A percentile compares a stretch with the other conserved stretches of the same genome.
phyloP scores from a whole-genome alignment of 1,140 invertebrate genomes.

The Leguminivora glycinivorella region DNA sequence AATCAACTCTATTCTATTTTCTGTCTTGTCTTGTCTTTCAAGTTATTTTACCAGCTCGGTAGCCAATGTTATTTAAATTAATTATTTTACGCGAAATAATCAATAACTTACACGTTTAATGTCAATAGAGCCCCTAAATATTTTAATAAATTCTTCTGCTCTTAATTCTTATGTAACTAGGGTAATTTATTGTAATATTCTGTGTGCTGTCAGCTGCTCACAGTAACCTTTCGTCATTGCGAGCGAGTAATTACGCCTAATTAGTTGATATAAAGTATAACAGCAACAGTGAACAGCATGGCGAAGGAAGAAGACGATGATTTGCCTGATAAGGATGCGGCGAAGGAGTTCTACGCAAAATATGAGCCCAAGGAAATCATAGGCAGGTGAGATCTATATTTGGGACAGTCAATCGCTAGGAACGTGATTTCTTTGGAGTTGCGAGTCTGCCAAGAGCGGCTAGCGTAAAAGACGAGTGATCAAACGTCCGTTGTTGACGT shows the following conservation, averaged over 20 bases:
- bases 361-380: constrained; percentile 99
- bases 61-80: constrained; percentile 17
- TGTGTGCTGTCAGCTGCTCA: constrained; percentile 42
- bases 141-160: not conserved
- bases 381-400: constrained; percentile 87
- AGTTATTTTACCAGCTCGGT: not conserved
- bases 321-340: constrained; percentile 92
- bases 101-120: not conserved
- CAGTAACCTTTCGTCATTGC: constrained; percentile 75
- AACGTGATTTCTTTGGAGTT: constrained; percentile 36
- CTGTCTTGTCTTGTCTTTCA: not conserved
- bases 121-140: not conserved
- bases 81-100: not conserved
- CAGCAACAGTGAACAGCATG: constrained; percentile 77
- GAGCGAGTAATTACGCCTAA: constrained; percentile 49
- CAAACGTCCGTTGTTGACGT: not conserved
- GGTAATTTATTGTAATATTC: constrained; percentile 22
- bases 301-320: constrained; percentile 90
- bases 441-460: constrained; percentile 40
- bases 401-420: constrained; percentile 26
- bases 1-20: not conserved
- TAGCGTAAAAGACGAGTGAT: not conserved
- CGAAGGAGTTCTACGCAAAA: constrained; percentile 97
- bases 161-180: constrained; percentile 15
- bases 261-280: constrained; percentile 50